Base-by-base conservation (phyloP, 1,140 invertebrate species). In the Bilobella aurantiaca region DNA sequence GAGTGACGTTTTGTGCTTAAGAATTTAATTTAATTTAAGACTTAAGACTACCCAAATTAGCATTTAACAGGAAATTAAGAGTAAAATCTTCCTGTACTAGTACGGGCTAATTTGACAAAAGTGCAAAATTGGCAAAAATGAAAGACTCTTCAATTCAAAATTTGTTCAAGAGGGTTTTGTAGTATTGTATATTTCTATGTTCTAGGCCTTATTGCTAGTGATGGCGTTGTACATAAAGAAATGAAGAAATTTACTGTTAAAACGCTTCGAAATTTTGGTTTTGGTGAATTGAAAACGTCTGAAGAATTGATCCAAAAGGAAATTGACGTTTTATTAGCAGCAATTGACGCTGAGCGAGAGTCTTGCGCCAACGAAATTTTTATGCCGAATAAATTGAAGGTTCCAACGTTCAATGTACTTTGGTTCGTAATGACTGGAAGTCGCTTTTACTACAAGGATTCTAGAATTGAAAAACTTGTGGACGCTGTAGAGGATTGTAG, bases 351-450 rank as follows among this genome's bases (percentile, higher is more conserved):
- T 2, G 28, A 23, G 23, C 14, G 59, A 62, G 31, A 37, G 27
- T 8, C 5, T 42, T 3, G 46, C 5, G 49, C 58, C 42, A 42
- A 42, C 21, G 58, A 34, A 34, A 34, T 62, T 3, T 23, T 23
- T 21, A 62, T 62, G 59, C 59, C 37, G 8, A 3, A 46, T 28
- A 12, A 70, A 14, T 75, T 73, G 65, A 69, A 59, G 37, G 61
- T 70, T 31, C 62, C 72, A 0, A 84, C 90, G 34, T 75, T 92
- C 18, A 95, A 94, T 71, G 88, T 88, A 0, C 76, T 94, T 0
- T 93, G 90, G 87, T 83, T 81, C 58, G 89, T 94, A 84, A 83
- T 93, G 77, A 88, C 90, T 63, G 88, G 90, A 0, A 83, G 81
- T 72, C 77, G 84, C 71, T 83, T 79, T 58, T 73, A 74, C 1